Conservation (phyloP, 2,888 invertebrate species). For the Oxycera nigricornis region DNA sequence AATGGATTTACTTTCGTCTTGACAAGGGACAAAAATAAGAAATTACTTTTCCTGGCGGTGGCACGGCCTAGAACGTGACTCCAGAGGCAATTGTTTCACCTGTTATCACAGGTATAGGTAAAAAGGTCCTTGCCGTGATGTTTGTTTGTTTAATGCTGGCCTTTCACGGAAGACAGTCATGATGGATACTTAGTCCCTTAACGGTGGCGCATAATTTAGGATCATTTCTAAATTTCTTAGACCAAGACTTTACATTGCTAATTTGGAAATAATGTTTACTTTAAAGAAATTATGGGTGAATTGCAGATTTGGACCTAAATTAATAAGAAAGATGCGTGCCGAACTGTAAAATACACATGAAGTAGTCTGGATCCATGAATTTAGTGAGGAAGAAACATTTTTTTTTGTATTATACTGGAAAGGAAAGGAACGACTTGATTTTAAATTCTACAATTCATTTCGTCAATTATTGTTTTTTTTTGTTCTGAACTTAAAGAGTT, state of each 20-base stretch:
- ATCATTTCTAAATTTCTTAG: background rate
- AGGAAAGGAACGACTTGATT: too few relatives aligned
- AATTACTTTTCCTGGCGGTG: background rate
- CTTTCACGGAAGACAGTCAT: background rate
- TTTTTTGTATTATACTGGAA: too few relatives aligned
- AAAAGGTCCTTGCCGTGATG: background rate
- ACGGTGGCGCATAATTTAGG: background rate
- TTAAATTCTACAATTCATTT: too few relatives aligned
- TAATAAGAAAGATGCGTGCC: too few relatives aligned
- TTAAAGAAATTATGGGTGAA: constrained; percentile 6
- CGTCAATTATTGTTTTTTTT: too few relatives aligned
- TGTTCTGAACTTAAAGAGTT: too few relatives aligned
- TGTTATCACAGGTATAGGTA: background rate
- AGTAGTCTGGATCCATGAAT: too few relatives aligned
- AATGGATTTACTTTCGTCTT: background rate
- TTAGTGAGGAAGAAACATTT: too few relatives aligned
- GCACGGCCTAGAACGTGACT: constrained; percentile 8
- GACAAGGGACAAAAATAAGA: constrained; percentile 26
- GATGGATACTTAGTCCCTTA: background rate
- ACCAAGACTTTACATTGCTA: background rate
- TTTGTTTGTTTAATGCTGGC: background rate
- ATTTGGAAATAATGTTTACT: constrained; percentile 1
- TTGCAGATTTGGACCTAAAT: too few relatives aligned
- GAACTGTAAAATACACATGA: too few relatives aligned
- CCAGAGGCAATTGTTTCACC: constrained; percentile 15